A percentile compares a stretch with the other conserved stretches of the same genome.
Evolutionary conservation across 2,888 invertebrate species (phyloP).

Genomic region (Colletes collaris): DNA sequence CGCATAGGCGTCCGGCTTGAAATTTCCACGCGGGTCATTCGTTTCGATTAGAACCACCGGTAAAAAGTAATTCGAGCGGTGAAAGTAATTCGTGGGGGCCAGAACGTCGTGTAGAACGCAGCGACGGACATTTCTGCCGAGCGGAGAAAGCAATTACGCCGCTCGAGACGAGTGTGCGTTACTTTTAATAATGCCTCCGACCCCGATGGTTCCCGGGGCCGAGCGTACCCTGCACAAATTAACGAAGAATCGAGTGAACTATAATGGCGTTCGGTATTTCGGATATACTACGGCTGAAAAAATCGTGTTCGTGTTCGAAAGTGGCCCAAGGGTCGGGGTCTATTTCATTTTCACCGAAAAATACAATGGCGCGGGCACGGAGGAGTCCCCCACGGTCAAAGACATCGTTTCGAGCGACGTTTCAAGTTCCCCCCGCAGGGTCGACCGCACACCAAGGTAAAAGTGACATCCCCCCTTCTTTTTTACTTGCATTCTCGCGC

Average conservation of each 20-base stretch:
- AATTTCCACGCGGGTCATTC: slow-evolving; percentile 33
- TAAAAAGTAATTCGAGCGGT: slow-evolving; percentile 3
- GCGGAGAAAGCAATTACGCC: slow-evolving; percentile 30
- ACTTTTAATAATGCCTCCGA: slow-evolving; percentile 10
- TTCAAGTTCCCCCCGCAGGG: neutral
- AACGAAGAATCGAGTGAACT: too few relatives aligned
- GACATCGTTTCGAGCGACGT: too few relatives aligned
- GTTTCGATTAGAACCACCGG: slow-evolving; percentile 37
- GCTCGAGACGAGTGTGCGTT: slow-evolving; percentile 9
- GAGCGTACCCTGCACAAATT: too few relatives aligned
- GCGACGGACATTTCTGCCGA: slow-evolving; percentile 19
- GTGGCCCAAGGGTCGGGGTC: too few relatives aligned
- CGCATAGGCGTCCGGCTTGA: neutral
- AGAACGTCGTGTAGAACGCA: slow-evolving; percentile 7
- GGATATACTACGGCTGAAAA: too few relatives aligned
- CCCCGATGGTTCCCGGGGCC: too few relatives aligned
- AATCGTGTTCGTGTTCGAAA: too few relatives aligned
- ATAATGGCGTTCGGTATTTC: too few relatives aligned
- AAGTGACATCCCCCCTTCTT: slow-evolving; percentile 16
- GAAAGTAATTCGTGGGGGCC: slow-evolving; percentile 24
- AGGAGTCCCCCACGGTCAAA: too few relatives aligned
- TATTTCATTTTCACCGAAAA: too few relatives aligned
- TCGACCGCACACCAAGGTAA: slow-evolving; percentile 14
- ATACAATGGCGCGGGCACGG: too few relatives aligned
- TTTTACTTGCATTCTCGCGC: slow-evolving; percentile 16